Base-by-base conservation (phyloP, 2,797 vertebrate genomes). In the Melanotaenia nigrans region DNA sequence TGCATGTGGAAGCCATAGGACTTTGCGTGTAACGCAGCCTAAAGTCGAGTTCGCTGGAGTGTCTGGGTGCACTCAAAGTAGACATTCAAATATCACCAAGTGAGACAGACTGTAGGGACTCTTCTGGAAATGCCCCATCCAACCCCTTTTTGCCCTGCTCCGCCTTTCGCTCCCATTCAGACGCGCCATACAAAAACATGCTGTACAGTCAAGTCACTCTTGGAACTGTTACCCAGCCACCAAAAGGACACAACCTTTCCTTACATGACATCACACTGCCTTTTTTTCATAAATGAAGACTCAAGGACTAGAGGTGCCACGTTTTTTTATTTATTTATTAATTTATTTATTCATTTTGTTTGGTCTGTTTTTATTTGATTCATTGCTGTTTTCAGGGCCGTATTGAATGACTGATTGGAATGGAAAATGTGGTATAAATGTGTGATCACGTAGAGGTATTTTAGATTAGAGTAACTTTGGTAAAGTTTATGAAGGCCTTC, bases 401-500 rank as follows among this genome's bases (percentile, higher is more conserved):
- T 79, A 64, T 81, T 89, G 60, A 88, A 78, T 83, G 73, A 73
- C 73, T 79, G 83, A 89, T 90, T 86, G 82, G 58, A 89, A 73
- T 55, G 79, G 45, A 83, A 84, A 78, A 79, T 89, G 88, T 90
- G 84, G 71, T 87, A 79, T 83, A 84, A 78, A 84, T 86, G 87
- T 86, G 69, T 73, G 66, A 59, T 79, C 16, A 63, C 22, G 53
- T 25, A 72, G 70, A 86, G 83, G 80, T 86, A 75, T 88, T 78
- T 85, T 64, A 87, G 81, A 68, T 62, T 40, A 80, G 79, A 89
- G 68, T 74, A 56, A 38, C 10, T 30, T 55, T 73, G 76, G 79
- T 79, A 73, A 62, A 77, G 78, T 87, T 92, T 93, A 95, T 95
- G 95, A 95, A 95, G 94, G 95, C 95, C 95, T 95, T 95, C 95